Evolutionary conservation across 2,113 vertebrate species (phyloP), one percentile per base, ranked within the genome.

Genomic region (Cnemophilus loriae): DNA sequence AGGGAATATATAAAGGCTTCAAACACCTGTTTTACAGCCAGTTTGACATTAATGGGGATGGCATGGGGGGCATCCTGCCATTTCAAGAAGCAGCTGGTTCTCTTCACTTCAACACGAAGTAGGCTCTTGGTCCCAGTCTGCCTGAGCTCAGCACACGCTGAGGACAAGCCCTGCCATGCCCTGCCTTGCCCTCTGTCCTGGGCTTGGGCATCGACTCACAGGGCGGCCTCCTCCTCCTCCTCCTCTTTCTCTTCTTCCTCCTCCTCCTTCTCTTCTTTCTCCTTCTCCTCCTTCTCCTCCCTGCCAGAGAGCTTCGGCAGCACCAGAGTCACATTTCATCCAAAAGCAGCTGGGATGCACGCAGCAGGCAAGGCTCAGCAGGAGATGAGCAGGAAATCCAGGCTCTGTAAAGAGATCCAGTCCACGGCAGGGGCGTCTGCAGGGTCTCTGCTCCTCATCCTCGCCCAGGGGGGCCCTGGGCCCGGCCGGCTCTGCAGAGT

Each of bases 401-500:
- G 11, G 35, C 27, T 57, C 78, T 64, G 26, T 59, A 10, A 79
- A 76, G 18, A 39, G 44, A 75, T 30, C 13, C 0, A 1, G 11
- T 1, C 27, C 46, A 12, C 32, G 60, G 32, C 1, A 7, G 41
- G 17, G 35, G 42, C 1, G 1, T 30, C 27, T 7, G 7, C 53
- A 27, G 55, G 33, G 32, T 28, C 32, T 35, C 28, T 69, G 39
- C 53, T 44, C 30, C 27, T 47, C 61, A 6, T 52, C 78, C 60
- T 83, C 6, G 0, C 42, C 26, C 1, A 0, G 6, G 0, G 24
- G 14, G 5, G 9, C 23, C 18, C 35, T 44, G 70, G 47, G 47
- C 53, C 37, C 44, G 23, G 70, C n/a, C 2, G 3, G 52, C 16
- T 23, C 86, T 65, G 67, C 39, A 44, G 53, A n/a, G 61, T 7